Percentiles rank a stretch among this genome's conserved stretches.
These are phyloP conservation scores for Aldrovandia affinis DNA, from an alignment of 2,797 vertebrate genomes.

Conservation along the genomic window DNA sequence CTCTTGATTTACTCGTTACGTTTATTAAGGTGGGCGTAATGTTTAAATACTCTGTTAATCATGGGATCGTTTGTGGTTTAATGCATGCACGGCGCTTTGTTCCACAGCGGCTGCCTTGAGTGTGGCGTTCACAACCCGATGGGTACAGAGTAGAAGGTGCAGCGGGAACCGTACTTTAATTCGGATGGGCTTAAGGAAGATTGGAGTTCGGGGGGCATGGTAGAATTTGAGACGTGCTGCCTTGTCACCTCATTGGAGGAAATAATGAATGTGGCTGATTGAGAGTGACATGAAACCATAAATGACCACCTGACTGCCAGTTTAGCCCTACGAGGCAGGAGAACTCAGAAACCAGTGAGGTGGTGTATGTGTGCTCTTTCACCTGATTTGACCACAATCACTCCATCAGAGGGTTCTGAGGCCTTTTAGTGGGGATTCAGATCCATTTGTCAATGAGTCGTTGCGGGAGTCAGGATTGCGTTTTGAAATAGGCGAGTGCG, in stretches of 20 bases:
- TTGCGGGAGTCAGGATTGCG: no score
- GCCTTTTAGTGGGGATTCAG: no score
- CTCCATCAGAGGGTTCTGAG: no score
- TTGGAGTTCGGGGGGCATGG: constrained; percentile 48
- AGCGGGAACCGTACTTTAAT: neutral
- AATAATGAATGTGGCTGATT: constrained; percentile 60
- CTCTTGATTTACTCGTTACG: neutral
- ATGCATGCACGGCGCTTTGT: neutral
- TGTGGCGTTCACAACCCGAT: neutral
- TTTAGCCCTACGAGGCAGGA: neutral
- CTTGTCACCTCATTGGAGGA: constrained; percentile 63
- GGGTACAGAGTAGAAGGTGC: neutral
- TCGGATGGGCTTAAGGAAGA: constrained; percentile 40
- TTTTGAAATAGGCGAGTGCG: no score
- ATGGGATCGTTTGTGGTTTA: neutral
- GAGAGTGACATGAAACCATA: constrained; percentile 45
- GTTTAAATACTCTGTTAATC: neutral
- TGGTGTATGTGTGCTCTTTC: no score
- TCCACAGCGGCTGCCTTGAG: neutral
- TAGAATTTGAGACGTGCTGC: constrained; percentile 73
- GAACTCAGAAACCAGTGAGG: neutral
- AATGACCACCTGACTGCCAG: neutral
- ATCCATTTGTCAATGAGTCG: no score
- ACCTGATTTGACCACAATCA: no score
- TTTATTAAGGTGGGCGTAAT: neutral